phyloP scores from a whole-genome alignment of 1,140 invertebrate species.

The Parapsyche elsis region DNA sequence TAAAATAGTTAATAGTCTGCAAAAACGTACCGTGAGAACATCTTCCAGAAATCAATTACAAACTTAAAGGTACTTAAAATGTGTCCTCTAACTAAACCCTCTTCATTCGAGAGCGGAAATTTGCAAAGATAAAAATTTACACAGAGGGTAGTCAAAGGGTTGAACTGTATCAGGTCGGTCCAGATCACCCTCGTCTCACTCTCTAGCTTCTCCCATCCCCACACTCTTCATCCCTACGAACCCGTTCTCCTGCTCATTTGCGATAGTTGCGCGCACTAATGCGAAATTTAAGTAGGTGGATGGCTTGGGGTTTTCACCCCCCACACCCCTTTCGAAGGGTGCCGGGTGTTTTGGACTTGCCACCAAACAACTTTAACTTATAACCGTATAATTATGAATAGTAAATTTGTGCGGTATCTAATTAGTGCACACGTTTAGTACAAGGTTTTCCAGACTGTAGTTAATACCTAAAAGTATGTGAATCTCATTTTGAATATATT shows the following conservation, averaged over 20 bases:
- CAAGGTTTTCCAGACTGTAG: too few relatives aligned
- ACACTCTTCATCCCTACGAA: too few relatives aligned
- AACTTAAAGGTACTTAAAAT: too few relatives aligned
- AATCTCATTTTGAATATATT: too few relatives aligned
- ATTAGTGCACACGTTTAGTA: background rate
- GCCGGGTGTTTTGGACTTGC: constrained; percentile 35
- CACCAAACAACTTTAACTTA: constrained; percentile 30
- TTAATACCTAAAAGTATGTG: too few relatives aligned
- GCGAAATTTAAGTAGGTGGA: constrained; percentile 51
- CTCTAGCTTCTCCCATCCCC: background rate
- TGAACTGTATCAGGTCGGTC: background rate
- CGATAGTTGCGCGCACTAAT: constrained; percentile 48
- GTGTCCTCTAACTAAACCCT: too few relatives aligned
- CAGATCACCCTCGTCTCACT: background rate
- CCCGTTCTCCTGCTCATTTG: constrained; percentile 38
- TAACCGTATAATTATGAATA: constrained; percentile 40
- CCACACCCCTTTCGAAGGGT: background rate
- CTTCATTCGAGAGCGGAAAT: too few relatives aligned
- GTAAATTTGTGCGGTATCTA: constrained; percentile 34
- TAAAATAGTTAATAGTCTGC: too few relatives aligned
- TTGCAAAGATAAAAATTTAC: too few relatives aligned
- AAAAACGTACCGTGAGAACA: too few relatives aligned
- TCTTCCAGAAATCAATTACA: too few relatives aligned
- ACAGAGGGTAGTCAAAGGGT: background rate
- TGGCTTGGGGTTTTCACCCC: constrained; percentile 16